A percentile compares a stretch with the other conserved stretches of the same genome.
Conservation (phyloP, 2,113 vertebrate genomes). For the Perognathus longimembris region DNA sequence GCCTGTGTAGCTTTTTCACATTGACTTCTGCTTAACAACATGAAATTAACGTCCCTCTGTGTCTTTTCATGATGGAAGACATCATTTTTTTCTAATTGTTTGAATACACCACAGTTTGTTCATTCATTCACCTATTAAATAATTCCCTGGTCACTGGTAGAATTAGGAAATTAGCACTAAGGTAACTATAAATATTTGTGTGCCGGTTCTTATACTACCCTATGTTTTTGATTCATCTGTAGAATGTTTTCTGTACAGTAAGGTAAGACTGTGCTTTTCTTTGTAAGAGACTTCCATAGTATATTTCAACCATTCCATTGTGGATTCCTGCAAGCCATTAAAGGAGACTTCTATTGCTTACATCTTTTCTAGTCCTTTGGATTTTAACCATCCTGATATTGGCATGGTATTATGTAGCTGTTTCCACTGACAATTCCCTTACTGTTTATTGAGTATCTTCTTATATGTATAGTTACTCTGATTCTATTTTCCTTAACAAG, state of each 20-base stretch:
- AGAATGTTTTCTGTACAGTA: neutral
- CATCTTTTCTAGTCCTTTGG: neutral
- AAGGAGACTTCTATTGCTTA: neutral
- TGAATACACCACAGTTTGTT: neutral
- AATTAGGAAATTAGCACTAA: neutral
- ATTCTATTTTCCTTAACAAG: neutral
- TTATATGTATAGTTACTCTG: neutral
- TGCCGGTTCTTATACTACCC: neutral
- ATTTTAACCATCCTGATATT: neutral
- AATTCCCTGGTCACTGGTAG: neutral
- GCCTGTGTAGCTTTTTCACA: neutral
- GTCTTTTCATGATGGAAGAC: neutral
- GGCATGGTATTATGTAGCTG: neutral
- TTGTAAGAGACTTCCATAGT: neutral
- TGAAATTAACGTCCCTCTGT: neutral
- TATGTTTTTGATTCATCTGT: neutral
- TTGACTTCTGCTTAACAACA: neutral
- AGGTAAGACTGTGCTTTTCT: neutral
- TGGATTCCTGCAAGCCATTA: neutral
- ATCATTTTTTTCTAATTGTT: neutral
- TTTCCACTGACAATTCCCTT: slow-evolving; percentile 19
- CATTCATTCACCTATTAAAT: neutral
- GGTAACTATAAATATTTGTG: neutral
- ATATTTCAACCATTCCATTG: neutral
- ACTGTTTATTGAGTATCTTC: neutral